phyloP scores from a whole-genome alignment of 2,888 invertebrate genomes.

The Leucophenga maculata region DNA sequence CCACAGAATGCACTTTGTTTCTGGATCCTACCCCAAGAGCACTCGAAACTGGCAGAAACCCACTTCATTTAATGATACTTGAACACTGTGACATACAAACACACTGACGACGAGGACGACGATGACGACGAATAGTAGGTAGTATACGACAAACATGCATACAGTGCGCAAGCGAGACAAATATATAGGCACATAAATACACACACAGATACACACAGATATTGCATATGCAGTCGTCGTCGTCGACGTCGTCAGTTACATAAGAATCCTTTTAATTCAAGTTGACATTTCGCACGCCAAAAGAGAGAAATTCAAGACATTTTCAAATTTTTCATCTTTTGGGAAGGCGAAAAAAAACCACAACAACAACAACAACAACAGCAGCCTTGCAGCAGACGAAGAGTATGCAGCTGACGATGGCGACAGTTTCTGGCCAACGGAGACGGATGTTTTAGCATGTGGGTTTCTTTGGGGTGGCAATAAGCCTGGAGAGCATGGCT shows the following conservation, averaged over 20 bases:
- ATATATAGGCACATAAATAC: constrained; percentile 26
- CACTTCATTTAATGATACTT: constrained; percentile 71
- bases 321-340: constrained; percentile 65
- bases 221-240: constrained; percentile 36
- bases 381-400: constrained; percentile 9
- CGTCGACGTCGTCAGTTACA: too few relatives aligned
- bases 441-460: constrained; percentile 19
- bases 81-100: constrained; percentile 68
- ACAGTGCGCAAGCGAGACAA: constrained; percentile 41
- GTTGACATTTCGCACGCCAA: constrained; percentile 64
- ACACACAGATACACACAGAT: neutral
- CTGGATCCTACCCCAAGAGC: constrained; percentile 70
- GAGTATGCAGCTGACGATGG: constrained; percentile 31
- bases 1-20: constrained; percentile 70
- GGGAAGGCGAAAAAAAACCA: constrained; percentile 34
- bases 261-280: constrained; percentile 69
- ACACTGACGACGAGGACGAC: constrained; percentile 46
- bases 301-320: constrained; percentile 61
- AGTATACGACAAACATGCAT: constrained; percentile 8
- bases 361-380: constrained; percentile 29
- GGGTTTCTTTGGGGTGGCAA: too few relatives aligned
- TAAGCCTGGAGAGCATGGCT: too few relatives aligned
- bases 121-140: neutral
- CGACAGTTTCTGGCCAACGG: neutral
- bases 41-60: constrained; percentile 69